Conservation (phyloP, 2,888 invertebrate genomes). For the Conistra vaccinii region DNA sequence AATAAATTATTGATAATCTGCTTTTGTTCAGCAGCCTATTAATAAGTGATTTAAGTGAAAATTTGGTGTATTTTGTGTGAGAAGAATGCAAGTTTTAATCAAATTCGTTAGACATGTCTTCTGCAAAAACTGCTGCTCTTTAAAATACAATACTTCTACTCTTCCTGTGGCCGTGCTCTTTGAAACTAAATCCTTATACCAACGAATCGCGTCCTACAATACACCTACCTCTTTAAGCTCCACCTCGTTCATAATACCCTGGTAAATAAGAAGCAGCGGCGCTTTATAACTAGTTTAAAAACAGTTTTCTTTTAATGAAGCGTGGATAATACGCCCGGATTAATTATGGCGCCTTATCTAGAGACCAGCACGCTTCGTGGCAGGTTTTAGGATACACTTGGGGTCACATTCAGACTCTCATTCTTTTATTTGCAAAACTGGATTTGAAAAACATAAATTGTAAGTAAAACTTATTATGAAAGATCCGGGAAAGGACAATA, state of each 20-base stretch:
- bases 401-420: not conserved
- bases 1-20: not conserved
- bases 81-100: not conserved
- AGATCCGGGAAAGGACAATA: not conserved
- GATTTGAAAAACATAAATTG: not conserved
- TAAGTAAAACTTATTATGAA: not conserved
- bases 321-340: conserved; percentile 49
- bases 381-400: not conserved
- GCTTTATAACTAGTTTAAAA: conserved; percentile 52
- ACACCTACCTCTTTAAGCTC: conserved; percentile 18
- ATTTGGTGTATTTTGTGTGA: not conserved
- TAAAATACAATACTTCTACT: not conserved
- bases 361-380: conserved; percentile 11
- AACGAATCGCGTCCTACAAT: not conserved
- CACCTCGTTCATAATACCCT: conserved; percentile 41
- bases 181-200: conserved; percentile 15
- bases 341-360: conserved; percentile 49
- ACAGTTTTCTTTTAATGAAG: conserved; percentile 48
- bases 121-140: not conserved
- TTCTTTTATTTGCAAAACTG: not conserved
- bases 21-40: not conserved
- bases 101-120: not conserved
- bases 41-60: not conserved
- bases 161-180: conserved; percentile 1
- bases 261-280: conserved; percentile 22